Evolutionary conservation across 2,113 vertebrate species (phyloP).

Genomic region (Oreochromis spilurus): DNA sequence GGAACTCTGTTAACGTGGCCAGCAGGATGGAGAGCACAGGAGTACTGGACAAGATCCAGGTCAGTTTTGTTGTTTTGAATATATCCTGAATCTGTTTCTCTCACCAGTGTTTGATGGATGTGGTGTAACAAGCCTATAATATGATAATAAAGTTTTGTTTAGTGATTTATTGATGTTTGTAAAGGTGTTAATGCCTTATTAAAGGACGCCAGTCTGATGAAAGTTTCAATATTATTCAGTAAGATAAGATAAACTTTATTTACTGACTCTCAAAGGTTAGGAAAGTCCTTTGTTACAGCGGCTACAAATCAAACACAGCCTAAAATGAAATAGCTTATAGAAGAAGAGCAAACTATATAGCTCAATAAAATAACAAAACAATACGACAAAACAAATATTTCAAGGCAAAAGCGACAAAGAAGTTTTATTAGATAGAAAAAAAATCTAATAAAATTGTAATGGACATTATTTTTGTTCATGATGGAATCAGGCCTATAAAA

Average conservation of each 20-base stretch:
- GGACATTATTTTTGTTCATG: not conserved
- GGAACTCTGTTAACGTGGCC: conserved; percentile 88
- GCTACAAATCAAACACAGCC: not conserved
- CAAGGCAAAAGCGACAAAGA: not conserved
- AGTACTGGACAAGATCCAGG: conserved; percentile 85
- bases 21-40: conserved; percentile 93
- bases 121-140: not conserved
- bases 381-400: not conserved
- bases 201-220: not conserved
- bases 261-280: not conserved
- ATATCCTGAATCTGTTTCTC: not conserved
- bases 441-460: not conserved
- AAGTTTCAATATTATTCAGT: not conserved
- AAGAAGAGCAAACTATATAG: not conserved
- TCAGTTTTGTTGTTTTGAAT: conserved; percentile 17
- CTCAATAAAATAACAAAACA: not conserved
- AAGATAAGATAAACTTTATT: not conserved
- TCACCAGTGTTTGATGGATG: not conserved
- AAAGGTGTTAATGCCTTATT: not conserved
- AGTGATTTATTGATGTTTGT: not conserved
- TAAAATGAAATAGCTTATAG: not conserved
- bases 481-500: too few species aligned
- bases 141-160: not conserved
- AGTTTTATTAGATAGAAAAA: not conserved
- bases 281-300: not conserved